phyloP scores from a whole-genome alignment of 1,140 invertebrate species.

The Drosophila nigrodunni region DNA sequence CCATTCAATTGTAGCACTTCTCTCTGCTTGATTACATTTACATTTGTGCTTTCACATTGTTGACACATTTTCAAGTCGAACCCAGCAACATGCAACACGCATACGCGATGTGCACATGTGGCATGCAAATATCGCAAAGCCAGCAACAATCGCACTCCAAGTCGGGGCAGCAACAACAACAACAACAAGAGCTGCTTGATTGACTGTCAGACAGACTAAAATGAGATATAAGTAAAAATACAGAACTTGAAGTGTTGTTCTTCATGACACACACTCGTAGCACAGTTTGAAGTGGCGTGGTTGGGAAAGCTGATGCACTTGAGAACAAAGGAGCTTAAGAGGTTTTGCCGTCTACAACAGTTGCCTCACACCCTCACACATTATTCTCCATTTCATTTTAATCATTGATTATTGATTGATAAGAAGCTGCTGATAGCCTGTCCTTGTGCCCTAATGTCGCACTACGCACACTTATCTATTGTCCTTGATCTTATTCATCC shows the following conservation, averaged over 20 bases:
- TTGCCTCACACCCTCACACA: neutral
- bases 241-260: slow-evolving; percentile 33
- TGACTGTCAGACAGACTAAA: slow-evolving; percentile 5
- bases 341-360: slow-evolving; percentile 16
- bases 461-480: neutral
- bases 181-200: neutral
- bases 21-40: slow-evolving; percentile 59
- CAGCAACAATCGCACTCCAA: neutral
- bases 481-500: slow-evolving; percentile 37
- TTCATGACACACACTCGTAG: slow-evolving; percentile 37
- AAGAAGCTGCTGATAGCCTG: slow-evolving; percentile 40
- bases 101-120: slow-evolving; percentile 1
- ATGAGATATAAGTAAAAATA: slow-evolving; percentile 35
- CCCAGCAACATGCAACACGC: slow-evolving; percentile 39
- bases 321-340: slow-evolving; percentile 62
- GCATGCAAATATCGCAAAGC: slow-evolving; percentile 24
- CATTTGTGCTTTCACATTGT: slow-evolving; percentile 47
- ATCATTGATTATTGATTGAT: slow-evolving; percentile 66
- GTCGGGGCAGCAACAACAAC: slow-evolving; percentile 1
- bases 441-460: slow-evolving; percentile 58
- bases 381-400: slow-evolving; percentile 32
- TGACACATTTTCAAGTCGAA: slow-evolving; percentile 37
- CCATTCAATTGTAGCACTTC: neutral
- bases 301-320: slow-evolving; percentile 46
- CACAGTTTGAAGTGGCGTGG: slow-evolving; percentile 5